A percentile compares a stretch with the other conserved stretches of the same genome.
Conservation (phyloP, 1,140 invertebrate genomes). For the Lanistes nyassanus region DNA sequence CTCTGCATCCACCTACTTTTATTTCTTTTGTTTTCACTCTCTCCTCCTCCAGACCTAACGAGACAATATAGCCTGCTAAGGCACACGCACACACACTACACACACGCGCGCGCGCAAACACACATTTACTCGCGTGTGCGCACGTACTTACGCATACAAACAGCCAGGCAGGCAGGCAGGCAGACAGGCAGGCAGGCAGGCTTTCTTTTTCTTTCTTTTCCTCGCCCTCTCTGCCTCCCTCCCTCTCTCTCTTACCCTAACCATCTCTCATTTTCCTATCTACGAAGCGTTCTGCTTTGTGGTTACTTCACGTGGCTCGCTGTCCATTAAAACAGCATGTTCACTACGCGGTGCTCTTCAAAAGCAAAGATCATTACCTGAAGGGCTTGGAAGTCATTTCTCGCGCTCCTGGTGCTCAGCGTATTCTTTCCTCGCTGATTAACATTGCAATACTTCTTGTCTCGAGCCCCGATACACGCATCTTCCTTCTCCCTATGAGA, state of each 20-base stretch:
- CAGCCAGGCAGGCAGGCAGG: neutral
- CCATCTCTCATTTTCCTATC: neutral
- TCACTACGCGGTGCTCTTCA: neutral
- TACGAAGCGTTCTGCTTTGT: neutral
- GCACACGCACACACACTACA: neutral
- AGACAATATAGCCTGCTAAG: neutral
- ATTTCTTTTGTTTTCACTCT: neutral
- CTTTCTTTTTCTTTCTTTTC: slow-evolving; percentile 2
- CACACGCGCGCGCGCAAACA: slow-evolving; percentile 5
- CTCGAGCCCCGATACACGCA: no score
- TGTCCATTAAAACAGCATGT: no score
- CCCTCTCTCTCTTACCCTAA: neutral
- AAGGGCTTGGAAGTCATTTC: no score
- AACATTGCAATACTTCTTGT: neutral
- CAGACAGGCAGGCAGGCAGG: neutral
- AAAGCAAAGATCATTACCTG: no score
- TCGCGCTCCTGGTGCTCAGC: neutral
- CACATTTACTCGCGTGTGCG: neutral
- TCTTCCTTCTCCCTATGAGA: no score
- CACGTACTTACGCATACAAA: slow-evolving; percentile 1
- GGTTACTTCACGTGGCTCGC: neutral
- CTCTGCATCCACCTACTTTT: neutral
- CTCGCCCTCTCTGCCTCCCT: neutral
- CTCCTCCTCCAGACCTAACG: neutral
- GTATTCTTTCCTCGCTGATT: neutral